These are phyloP conservation scores for Ornithoptera alexandrae DNA, from an alignment of 2,888 invertebrate species.

Conservation along the genomic window DNA sequence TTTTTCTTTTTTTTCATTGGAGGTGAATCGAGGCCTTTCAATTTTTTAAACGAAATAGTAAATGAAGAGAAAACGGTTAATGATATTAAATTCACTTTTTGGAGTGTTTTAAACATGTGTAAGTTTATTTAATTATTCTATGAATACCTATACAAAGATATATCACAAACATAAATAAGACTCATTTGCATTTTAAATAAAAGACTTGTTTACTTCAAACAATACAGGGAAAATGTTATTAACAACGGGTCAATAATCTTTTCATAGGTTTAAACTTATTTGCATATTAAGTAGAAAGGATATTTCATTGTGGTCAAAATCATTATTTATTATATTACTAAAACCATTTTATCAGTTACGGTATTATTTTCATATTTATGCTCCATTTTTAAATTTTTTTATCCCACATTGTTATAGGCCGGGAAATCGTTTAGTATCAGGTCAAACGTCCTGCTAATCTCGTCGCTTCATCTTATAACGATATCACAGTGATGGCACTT, in stretches of 20 bases:
- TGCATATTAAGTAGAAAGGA: constrained; percentile 1
- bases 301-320: background rate
- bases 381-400: no score
- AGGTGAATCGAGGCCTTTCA: constrained; percentile 42
- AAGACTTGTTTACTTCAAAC: constrained; percentile 1
- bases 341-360: no score
- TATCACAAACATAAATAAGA: no score
- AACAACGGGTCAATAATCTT: constrained; percentile 20
- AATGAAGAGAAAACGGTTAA: constrained; percentile 37
- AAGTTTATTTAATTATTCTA: background rate
- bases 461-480: no score
- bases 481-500: no score
- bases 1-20: constrained; percentile 47
- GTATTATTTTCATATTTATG: no score
- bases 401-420: no score
- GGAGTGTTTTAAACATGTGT: background rate
- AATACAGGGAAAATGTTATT: constrained; percentile 17
- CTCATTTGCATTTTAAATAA: background rate
- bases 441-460: no score
- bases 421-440: no score
- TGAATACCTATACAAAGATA: background rate
- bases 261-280: constrained; percentile 18
- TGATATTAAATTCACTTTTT: background rate
- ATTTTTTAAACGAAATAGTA: constrained; percentile 40
- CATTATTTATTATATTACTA: background rate